Evolutionary conservation across 2,888 invertebrate genomes (phyloP).

Genomic region (Epirrita christyi): DNA sequence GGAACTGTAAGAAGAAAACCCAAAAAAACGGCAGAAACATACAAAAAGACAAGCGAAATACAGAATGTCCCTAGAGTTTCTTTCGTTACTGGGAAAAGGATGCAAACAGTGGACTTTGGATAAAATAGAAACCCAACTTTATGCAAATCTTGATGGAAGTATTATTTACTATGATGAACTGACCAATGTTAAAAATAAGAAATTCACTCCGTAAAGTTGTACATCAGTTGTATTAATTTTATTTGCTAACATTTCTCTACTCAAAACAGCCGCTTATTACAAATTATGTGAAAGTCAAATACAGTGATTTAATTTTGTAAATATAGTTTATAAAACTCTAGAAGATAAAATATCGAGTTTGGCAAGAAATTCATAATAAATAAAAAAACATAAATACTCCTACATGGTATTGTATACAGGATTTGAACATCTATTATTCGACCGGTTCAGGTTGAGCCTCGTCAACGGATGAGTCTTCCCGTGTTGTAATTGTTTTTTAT

Average conservation of each 20-base stretch:
- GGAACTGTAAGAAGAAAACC: constrained; percentile 76
- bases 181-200: constrained; percentile 49
- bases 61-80: constrained; percentile 79
- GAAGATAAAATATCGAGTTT: constrained; percentile 84
- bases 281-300: constrained; percentile 79
- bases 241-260: constrained; percentile 79
- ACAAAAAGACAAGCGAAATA: constrained; percentile 67
- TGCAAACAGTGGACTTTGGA: constrained; percentile 84
- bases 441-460: constrained; percentile 92
- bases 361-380: constrained; percentile 84
- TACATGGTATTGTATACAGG: constrained; percentile 96
- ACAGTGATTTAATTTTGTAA: constrained; percentile 82
- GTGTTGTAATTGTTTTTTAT: constrained; percentile 93
- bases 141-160: neutral
- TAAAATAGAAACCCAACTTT: constrained; percentile 36
- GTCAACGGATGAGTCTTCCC: constrained; percentile 97
- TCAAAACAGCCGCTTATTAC: constrained; percentile 79
- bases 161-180: neutral
- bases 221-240: constrained; percentile 82
- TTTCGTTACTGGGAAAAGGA: constrained; percentile 82
- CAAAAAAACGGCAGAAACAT: constrained; percentile 56
- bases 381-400: constrained; percentile 80
- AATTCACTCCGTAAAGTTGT: constrained; percentile 69
- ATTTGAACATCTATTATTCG: constrained; percentile 89
- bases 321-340: constrained; percentile 83